A percentile compares a stretch with the other conserved stretches of the same genome.
phyloP scores from a whole-genome alignment of 2,888 invertebrate genomes.

The Blomia tropicalis region DNA sequence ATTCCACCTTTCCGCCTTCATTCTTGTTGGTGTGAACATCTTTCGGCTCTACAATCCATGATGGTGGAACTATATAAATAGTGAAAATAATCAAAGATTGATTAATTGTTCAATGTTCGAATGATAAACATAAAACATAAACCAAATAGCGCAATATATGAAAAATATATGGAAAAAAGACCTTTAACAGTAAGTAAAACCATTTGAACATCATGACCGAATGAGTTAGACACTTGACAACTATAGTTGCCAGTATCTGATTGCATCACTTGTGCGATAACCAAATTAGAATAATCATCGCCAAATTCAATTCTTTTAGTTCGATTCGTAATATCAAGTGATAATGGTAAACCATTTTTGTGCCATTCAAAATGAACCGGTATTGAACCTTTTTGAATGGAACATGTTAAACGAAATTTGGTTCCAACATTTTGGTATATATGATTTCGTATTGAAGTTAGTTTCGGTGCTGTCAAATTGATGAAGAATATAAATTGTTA shows the following conservation, averaged over 20 bases:
- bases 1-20: slow-evolving; percentile 20
- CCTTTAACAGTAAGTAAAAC: slow-evolving; percentile 24
- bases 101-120: neutral
- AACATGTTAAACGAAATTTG: slow-evolving; percentile 20
- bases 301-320: slow-evolving; percentile 9
- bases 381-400: slow-evolving; percentile 18
- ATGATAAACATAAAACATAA: neutral
- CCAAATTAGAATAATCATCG: slow-evolving; percentile 21
- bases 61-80: slow-evolving; percentile 27
- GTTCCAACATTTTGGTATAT: slow-evolving; percentile 5
- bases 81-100: neutral
- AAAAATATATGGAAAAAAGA: too few species aligned
- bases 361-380: slow-evolving; percentile 26
- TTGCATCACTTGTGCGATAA: slow-evolving; percentile 21
- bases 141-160: too few species aligned
- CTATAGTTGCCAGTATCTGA: slow-evolving; percentile 27
- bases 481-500: neutral
- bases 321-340: neutral
- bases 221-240: slow-evolving; percentile 24
- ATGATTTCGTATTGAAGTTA: neutral
- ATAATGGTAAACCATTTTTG: slow-evolving; percentile 10
- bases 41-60: slow-evolving; percentile 27
- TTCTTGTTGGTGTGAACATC: slow-evolving; percentile 21
- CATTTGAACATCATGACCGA: slow-evolving; percentile 25
- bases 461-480: slow-evolving; percentile 3